Conservation (phyloP, 2,888 invertebrate species). For the Exocentrus adspersus region DNA sequence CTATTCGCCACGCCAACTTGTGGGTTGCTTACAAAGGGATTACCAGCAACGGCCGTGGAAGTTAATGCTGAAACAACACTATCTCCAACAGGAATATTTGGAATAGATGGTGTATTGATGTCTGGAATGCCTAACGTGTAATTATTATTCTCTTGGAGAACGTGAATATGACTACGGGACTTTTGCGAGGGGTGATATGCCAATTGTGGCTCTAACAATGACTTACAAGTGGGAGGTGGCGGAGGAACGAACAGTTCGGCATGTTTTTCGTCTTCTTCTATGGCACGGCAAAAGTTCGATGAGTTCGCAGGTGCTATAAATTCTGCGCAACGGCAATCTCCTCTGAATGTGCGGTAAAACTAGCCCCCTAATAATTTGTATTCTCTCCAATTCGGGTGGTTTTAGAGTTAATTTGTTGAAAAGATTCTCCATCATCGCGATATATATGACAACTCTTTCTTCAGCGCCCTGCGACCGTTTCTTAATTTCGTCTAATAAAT, state of each 20-base stretch:
- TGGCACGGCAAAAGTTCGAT: not conserved
- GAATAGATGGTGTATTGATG: no score
- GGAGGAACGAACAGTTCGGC: not conserved
- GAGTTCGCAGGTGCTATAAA: not conserved
- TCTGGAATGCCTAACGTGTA: no score
- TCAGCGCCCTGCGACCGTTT: slow-evolving; percentile 10
- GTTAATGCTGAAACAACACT: no score
- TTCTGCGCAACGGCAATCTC: not conserved
- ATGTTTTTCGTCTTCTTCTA: no score
- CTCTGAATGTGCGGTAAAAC: not conserved
- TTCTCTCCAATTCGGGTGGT: not conserved
- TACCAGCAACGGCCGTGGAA: no score
- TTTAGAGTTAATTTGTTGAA: not conserved
- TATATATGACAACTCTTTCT: slow-evolving; percentile 2
- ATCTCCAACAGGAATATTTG: no score
- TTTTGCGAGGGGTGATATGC: no score
- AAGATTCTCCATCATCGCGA: slow-evolving; percentile 2
- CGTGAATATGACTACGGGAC: no score
- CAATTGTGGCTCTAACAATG: not conserved
- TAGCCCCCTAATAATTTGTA: slow-evolving; percentile 9
- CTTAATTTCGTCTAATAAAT: slow-evolving; percentile 17
- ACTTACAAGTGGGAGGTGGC: not conserved
- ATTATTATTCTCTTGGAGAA: no score
- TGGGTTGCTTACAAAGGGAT: no score
- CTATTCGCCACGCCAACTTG: no score